Evolutionary conservation across 1,140 invertebrate genomes (phyloP).

Genomic region (Heliconius eleuchia): DNA sequence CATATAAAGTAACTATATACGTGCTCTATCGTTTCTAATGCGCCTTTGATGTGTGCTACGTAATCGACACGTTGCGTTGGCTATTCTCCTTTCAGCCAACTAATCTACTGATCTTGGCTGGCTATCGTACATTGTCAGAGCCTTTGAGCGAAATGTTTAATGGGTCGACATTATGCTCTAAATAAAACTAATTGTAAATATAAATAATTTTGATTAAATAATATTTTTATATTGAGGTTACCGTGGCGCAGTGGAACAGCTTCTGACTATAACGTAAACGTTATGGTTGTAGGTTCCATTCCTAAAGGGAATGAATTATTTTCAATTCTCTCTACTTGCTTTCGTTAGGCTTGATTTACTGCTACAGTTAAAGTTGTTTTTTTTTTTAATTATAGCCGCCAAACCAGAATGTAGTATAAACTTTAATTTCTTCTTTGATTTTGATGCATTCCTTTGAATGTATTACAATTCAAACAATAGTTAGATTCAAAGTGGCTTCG

Average conservation of each 20-base stretch:
- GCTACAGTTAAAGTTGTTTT: too few relatives aligned
- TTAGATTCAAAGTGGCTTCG: conserved; percentile 24
- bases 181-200: neutral
- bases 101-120: neutral
- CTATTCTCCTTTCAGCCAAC: neutral
- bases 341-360: too few relatives aligned
- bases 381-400: too few relatives aligned
- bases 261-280: too few relatives aligned
- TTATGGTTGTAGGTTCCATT: too few relatives aligned
- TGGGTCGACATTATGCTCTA: neutral
- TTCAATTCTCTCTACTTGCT: too few relatives aligned
- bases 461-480: conserved; percentile 17
- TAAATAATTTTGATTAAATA: neutral
- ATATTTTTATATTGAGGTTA: too few relatives aligned
- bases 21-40: neutral
- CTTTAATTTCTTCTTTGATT: too few relatives aligned
- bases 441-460: too few relatives aligned
- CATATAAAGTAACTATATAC: neutral
- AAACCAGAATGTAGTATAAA: too few relatives aligned
- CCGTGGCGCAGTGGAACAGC: too few relatives aligned
- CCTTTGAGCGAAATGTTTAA: neutral
- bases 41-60: neutral
- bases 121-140: neutral
- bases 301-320: neutral
- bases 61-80: conserved; percentile 5